Conservation (phyloP, 2,797 vertebrate genomes). For the Parauchenoglanis punctatus region DNA sequence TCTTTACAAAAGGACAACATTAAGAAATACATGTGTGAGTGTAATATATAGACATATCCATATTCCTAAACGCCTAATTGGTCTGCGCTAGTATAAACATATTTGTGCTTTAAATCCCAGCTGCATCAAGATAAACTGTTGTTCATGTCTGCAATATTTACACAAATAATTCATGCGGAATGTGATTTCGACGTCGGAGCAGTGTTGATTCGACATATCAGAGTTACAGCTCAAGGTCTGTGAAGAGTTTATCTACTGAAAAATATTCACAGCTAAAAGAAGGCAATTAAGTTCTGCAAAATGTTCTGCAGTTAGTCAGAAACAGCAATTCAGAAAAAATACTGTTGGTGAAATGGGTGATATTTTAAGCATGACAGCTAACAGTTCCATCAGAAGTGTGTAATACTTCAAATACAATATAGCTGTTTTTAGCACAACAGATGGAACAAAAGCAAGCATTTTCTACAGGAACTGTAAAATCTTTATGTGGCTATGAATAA, state of each 20-base stretch:
- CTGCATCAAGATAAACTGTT: constrained; percentile 48
- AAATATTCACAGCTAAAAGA: constrained; percentile 47
- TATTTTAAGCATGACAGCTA: background rate
- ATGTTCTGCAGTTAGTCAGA: constrained; percentile 6
- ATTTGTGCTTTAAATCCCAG: constrained; percentile 42
- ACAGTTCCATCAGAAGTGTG: constrained; percentile 18
- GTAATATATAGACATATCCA: constrained; percentile 24
- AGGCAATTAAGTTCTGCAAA: constrained; percentile 18
- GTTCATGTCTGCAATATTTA: constrained; percentile 46
- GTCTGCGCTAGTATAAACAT: constrained; percentile 33
- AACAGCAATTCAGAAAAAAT: background rate
- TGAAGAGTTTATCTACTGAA: constrained; percentile 15
- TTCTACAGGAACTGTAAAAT: constrained; percentile 5
- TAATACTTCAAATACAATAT: constrained; percentile 22
- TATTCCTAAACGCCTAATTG: constrained; percentile 40
- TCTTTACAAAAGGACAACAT: constrained; percentile 48
- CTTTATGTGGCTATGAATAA: background rate
- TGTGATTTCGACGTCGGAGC: constrained; percentile 32
- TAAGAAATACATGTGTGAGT: constrained; percentile 28
- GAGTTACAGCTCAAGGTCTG: constrained; percentile 25
- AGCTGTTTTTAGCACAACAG: background rate
- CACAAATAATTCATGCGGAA: constrained; percentile 53
- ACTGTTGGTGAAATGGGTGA: background rate
- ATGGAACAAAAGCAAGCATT: constrained; percentile 10
- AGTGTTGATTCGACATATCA: constrained; percentile 36